phyloP scores from a whole-genome alignment of 2,888 invertebrate species.

The Himalopsyche tibetana region DNA sequence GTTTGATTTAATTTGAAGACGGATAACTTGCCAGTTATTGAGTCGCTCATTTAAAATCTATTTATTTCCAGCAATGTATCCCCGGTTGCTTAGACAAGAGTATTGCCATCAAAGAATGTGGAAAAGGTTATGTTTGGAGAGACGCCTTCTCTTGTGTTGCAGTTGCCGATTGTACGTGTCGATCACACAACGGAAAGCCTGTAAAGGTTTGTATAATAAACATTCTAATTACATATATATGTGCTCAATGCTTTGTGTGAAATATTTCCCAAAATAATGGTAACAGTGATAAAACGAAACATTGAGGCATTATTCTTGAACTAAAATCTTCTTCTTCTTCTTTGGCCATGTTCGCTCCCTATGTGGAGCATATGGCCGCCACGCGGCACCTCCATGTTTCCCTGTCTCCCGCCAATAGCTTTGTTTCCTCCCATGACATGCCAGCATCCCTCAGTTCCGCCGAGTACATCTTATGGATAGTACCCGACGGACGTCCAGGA shows the following conservation, averaged over 20 bases:
- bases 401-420: no score
- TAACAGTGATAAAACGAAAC: background rate
- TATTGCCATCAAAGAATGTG: constrained; percentile 74
- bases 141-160: constrained; percentile 85
- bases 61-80: constrained; percentile 71
- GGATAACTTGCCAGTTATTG: no score
- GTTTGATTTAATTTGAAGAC: background rate
- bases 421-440: no score
- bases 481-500: no score
- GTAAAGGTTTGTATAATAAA: constrained; percentile 77
- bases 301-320: background rate
- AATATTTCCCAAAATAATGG: background rate
- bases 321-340: no score
- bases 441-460: no score
- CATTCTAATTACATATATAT: background rate
- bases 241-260: no score
- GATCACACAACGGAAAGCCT: constrained; percentile 79
- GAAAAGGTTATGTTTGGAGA: constrained; percentile 80
- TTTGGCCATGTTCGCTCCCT: no score
- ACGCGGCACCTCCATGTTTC: no score
- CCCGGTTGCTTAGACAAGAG: constrained; percentile 70
- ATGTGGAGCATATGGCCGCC: no score
- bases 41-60: background rate
- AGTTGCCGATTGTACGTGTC: constrained; percentile 85
- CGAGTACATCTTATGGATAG: no score